A percentile compares a stretch with the other conserved stretches of the same genome.
These are phyloP conservation scores for Malacoraja senta DNA, from an alignment of 2,797 vertebrate species.

Conservation along the genomic window DNA sequence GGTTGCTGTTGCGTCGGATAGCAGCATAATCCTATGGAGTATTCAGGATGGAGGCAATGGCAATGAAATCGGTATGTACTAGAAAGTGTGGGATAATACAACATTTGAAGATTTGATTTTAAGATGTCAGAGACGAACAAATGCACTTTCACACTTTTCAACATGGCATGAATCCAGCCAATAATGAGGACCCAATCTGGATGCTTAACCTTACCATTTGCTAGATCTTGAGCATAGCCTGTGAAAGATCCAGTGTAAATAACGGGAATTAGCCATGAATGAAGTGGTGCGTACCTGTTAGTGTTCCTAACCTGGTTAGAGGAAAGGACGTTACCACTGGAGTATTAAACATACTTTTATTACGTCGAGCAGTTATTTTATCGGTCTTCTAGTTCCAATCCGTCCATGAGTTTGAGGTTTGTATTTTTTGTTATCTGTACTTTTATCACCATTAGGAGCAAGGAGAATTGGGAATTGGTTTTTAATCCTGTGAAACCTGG, in stretches of 20 bases:
- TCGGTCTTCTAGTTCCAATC: neutral
- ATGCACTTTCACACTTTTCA: neutral
- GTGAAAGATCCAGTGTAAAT: neutral
- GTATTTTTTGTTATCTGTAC: neutral
- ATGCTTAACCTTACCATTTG: neutral
- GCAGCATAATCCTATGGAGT: constrained; percentile 92
- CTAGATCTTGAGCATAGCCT: neutral
- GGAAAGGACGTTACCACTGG: neutral
- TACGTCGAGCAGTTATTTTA: neutral
- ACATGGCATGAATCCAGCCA: too few relatives aligned
- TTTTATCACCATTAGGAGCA: neutral
- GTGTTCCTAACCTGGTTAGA: neutral
- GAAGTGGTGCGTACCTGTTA: neutral
- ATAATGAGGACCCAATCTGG: neutral
- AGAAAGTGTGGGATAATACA: neutral
- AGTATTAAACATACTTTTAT: neutral
- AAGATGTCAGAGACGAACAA: neutral
- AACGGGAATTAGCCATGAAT: neutral
- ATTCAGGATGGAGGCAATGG: constrained; percentile 91
- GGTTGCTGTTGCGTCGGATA: constrained; percentile 88
- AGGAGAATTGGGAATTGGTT: neutral
- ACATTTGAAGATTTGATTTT: too few relatives aligned
- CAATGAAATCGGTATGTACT: constrained; percentile 78
- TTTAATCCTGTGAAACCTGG: neutral
- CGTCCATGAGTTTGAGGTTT: neutral